Percentiles rank a stretch among this genome's conserved stretches.
These are phyloP conservation scores for Microcebus ravelobensis DNA, from an alignment of 2,113 vertebrate species.

Conservation along the genomic window DNA sequence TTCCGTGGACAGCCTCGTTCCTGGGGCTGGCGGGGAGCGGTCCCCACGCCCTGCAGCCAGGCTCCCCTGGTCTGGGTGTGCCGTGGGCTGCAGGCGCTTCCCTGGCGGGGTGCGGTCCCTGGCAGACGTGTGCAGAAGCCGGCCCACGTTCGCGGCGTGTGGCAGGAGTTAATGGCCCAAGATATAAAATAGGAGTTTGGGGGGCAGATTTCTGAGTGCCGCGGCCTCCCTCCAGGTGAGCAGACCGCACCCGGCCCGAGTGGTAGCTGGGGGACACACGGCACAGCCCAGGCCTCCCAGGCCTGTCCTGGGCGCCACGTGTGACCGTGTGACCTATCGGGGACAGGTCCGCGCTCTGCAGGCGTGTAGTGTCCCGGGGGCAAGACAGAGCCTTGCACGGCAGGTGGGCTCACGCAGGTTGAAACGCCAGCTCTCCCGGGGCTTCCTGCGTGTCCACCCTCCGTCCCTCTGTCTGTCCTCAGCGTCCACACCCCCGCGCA, in stretches of 20 bases:
- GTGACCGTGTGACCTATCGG: fast-evolving
- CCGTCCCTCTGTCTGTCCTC: background rate
- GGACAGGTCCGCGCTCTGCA: background rate
- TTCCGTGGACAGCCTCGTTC: slow-evolving; percentile 44
- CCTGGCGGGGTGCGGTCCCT: background rate
- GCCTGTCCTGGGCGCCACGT: fast-evolving
- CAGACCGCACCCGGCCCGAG: too few relatives aligned
- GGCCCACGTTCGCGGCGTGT: background rate
- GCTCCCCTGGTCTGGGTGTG: background rate
- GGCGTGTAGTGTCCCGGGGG: fast-evolving
- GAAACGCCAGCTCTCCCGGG: fast-evolving
- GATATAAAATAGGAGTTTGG: background rate
- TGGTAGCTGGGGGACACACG: background rate
- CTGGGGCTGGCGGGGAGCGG: background rate
- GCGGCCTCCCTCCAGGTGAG: fast-evolving
- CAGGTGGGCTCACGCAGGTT: fast-evolving
- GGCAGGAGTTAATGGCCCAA: background rate
- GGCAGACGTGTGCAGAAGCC: background rate
- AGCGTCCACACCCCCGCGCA: background rate
- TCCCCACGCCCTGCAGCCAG: background rate
- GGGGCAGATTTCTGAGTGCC: background rate
- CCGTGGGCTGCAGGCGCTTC: background rate
- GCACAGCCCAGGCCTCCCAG: fast-evolving
- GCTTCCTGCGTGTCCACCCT: background rate
- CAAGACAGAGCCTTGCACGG: too few relatives aligned